A percentile compares a stretch with the other conserved stretches of the same genome.
These are phyloP conservation scores for Astreopora myriophthalma DNA, from an alignment of 64 coral and sea anemone genomes.

Conservation along the genomic window DNA sequence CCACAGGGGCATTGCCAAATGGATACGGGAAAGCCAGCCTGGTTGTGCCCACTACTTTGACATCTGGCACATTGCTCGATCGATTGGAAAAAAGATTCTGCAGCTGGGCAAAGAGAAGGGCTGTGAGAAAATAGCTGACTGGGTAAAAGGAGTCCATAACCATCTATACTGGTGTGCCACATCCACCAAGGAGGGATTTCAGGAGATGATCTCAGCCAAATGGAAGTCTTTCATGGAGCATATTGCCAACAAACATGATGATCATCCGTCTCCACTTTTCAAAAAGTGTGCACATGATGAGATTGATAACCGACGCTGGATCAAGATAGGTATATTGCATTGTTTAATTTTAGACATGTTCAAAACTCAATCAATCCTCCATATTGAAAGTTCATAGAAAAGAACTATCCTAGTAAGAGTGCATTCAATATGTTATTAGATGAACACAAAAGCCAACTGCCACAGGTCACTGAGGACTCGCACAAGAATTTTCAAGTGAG, in stretches of 20 bases:
- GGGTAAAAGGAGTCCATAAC: conserved; percentile 28
- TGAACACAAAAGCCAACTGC: conserved; percentile 10
- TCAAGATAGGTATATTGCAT: neutral
- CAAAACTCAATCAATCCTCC: neutral
- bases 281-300: neutral
- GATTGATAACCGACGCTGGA: neutral
- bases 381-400: neutral
- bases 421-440: neutral
- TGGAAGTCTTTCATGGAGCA: conserved; percentile 28
- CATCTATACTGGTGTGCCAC: conserved; percentile 45
- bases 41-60: neutral
- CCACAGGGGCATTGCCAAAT: neutral
- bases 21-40: neutral
- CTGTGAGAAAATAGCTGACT: conserved; percentile 1
- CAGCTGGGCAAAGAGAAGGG: conserved; percentile 8
- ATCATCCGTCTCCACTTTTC: conserved; percentile 1
- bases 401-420: conserved; percentile 4
- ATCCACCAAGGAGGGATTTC: neutral
- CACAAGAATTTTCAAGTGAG: neutral
- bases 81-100: conserved; percentile 20
- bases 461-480: neutral
- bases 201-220: conserved; percentile 23
- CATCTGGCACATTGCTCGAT: conserved; percentile 7
- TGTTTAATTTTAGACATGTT: conserved; percentile 17
- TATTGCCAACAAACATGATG: conserved; percentile 11